Base-by-base conservation (phyloP, 2,113 vertebrate genomes). In the Brienomyrus brachyistius region DNA sequence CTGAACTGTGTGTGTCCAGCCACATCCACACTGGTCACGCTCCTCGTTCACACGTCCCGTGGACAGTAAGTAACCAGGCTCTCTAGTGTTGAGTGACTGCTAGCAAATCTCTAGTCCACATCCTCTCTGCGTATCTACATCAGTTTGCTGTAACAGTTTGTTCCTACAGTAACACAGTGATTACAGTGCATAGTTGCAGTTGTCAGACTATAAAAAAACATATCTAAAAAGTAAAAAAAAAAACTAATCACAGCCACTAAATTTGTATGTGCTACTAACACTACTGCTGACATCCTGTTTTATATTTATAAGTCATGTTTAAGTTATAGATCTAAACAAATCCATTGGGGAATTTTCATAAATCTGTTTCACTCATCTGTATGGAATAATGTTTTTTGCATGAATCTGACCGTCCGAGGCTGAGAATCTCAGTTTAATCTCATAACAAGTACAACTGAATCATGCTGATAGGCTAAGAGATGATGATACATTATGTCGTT, bases 1-100 rank as follows among this genome's bases (percentile, higher is more conserved):
- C 96, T 99, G 91, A 99, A 99, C 92, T 99, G 98, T 87, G 96
- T 99, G 92, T 99, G 98, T 90, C 98, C 98, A 51, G 98, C 98
- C 84, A 99, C 98, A 48, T 99, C 98, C 90, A 99, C 98, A 4
- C 95, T 99, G 92, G 97, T 99, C 92, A 99, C 98, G 6, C 95
- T 99, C 43, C 96, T 99, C 48, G 98, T 99, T 83, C 98, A 99
- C 92, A 99, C 98, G 40, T 99, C 98, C 90, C 97, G 98, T 91
- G 98, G 98, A 95, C 97, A 98, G 98, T 99, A 95, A 98, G 98
- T 98, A 94, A 89, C 87, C 89, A 48, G 56, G 74, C 3, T 48
- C 6, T 51, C 50, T 74, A 51, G 40, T 50, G 31, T 77, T 27
- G 9, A 23, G 11, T 35, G 11, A 23, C 13, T 17, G 83, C 23